Percentiles rank a stretch among this genome's conserved stretches.
Evolutionary conservation across 2,888 invertebrate species (phyloP).

Genomic region (Cryptus armator): DNA sequence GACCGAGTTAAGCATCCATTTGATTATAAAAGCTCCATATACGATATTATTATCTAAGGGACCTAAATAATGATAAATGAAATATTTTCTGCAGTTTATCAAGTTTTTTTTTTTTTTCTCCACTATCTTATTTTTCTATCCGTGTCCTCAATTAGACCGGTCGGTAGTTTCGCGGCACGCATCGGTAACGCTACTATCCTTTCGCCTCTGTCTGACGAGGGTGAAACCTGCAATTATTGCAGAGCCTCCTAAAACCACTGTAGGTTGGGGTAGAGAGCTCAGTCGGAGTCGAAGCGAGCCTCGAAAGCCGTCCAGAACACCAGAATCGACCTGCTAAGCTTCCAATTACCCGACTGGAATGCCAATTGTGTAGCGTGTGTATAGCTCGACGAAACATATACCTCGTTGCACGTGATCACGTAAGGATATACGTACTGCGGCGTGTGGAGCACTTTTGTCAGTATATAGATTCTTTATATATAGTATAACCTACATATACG

Average conservation of each 20-base stretch:
- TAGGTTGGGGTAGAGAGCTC: background rate
- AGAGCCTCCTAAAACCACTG: background rate
- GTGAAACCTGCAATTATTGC: slow-evolving; percentile 53
- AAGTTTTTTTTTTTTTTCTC: background rate
- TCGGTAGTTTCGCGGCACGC: slow-evolving; percentile 29
- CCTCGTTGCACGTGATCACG: slow-evolving; percentile 41
- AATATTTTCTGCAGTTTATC: too few species aligned
- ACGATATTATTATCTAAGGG: too few species aligned
- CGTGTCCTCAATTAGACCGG: slow-evolving; percentile 24
- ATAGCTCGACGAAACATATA: background rate
- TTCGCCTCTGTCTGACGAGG: slow-evolving; percentile 2
- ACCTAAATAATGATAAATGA: too few species aligned
- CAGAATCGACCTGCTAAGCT: slow-evolving; percentile 56
- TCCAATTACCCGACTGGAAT: slow-evolving; percentile 58
- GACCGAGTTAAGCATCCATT: too few species aligned
- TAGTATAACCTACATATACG: background rate
- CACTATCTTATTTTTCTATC: background rate
- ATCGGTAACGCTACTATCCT: background rate
- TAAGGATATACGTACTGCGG: slow-evolving; percentile 33
- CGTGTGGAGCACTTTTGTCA: background rate
- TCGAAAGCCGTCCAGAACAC: slow-evolving; percentile 24
- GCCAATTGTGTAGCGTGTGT: slow-evolving; percentile 46
- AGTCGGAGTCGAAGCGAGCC: slow-evolving; percentile 1
- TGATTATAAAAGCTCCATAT: too few species aligned
- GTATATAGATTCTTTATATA: background rate